Evolutionary conservation across 2,888 invertebrate species (phyloP), one percentile per base, ranked within the genome.

Genomic region (Clanis bilineata): DNA sequence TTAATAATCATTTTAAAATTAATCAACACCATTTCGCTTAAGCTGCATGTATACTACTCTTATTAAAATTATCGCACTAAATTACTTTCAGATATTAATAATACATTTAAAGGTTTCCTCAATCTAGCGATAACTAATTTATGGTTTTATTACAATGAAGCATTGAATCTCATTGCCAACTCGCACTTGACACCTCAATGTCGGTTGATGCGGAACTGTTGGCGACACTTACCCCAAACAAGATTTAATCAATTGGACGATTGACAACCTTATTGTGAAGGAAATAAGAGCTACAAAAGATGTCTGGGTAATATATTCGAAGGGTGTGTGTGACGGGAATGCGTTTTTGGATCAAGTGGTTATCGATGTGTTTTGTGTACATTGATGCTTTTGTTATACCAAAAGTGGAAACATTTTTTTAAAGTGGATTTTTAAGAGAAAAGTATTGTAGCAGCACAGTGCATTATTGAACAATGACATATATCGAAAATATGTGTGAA

Each of bases 121-220:
- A 51, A 18, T 7, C 9, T 5, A 51, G 28, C 51, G 28, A 51
- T 51, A 47, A 51, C 51, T 41, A 28, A 32, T 45, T n/a, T 51
- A 39, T 38, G 23, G 23, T 58, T 22, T 51, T 22, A 39, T 39
- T 51, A 12, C 47, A 58, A 39, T 70, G 65, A 70, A 59, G 74
- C 74, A 75, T 72, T 77, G 67, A 66, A 58, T 54, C 65, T 58
- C 57, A 64, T 61, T 74, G 77, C 73, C 77, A 79, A 70, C 64
- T 59, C 63, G 64, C 62, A 68, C 15, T 64, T 68, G 81, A 83
- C 82, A 79, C 74, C 83, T 80, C 85, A 87, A 87, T 87, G 87
- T 77, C 84, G 77, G 67, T 63, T 66, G 65, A 83, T 66, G 74
- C 86, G 87, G 87, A 87, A 86, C 82, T 71, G 67, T 68, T 79